phyloP scores from a whole-genome alignment of 2,888 invertebrate genomes.

The Drosophila falleni region DNA sequence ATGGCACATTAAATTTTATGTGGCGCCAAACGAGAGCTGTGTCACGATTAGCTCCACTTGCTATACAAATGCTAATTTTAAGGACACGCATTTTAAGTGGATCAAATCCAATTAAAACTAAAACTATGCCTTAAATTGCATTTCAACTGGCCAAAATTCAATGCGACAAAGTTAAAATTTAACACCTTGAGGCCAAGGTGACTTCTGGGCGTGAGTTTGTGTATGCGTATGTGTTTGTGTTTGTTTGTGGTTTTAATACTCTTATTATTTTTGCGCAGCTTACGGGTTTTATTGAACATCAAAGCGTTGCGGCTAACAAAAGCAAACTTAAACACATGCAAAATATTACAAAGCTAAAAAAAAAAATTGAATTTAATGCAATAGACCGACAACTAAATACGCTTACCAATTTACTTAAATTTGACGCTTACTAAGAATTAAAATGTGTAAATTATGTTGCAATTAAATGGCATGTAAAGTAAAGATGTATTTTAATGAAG shows the following conservation, averaged over 20 bases:
- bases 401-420: not conserved
- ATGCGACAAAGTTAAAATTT: constrained; percentile 8
- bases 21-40: constrained; percentile 40
- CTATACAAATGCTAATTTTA: constrained; percentile 65
- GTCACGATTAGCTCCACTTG: constrained; percentile 16
- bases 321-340: constrained; percentile 38
- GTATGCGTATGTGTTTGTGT: constrained; percentile 15
- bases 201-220: constrained; percentile 1
- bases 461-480: no score
- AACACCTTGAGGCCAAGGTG: constrained; percentile 10
- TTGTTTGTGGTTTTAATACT: constrained; percentile 41
- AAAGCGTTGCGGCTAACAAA: constrained; percentile 57
- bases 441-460: no score
- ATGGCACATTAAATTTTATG: constrained; percentile 75
- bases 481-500: no score
- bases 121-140: constrained; percentile 38
- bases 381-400: not conserved
- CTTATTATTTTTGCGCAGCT: constrained; percentile 54
- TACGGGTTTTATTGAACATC: constrained; percentile 66
- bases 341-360: constrained; percentile 38
- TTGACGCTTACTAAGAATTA: not conserved
- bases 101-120: constrained; percentile 51
- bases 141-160: constrained; percentile 14
- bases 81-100: constrained; percentile 52
- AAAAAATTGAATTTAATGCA: constrained; percentile 7